Percentiles rank a stretch among this genome's conserved stretches.
Conservation (phyloP, 92 coral and sea anemone genomes). For the Phenganax marumi region DNA sequence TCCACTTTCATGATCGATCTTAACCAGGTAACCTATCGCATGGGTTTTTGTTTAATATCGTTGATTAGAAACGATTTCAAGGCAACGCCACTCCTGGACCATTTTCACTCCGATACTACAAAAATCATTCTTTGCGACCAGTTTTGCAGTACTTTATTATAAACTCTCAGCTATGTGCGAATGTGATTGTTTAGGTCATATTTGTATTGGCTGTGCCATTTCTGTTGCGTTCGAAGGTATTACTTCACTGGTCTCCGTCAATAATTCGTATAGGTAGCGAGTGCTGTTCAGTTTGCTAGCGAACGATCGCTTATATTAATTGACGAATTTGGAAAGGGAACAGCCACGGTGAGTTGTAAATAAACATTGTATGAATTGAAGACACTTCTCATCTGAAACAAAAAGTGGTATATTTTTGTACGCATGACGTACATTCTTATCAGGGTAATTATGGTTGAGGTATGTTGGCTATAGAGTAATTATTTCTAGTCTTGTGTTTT, state of each 20-base stretch:
- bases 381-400: neutral
- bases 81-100: no score
- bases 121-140: no score
- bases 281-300: slow-evolving; percentile 82
- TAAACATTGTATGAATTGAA: neutral
- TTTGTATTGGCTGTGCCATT: neutral
- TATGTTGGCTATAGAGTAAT: neutral
- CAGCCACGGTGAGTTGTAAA: slow-evolving; percentile 78
- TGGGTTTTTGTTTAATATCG: no score
- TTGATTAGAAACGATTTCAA: no score
- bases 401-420: neutral
- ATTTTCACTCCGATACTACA: no score
- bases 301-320: slow-evolving; percentile 84
- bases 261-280: slow-evolving; percentile 67
- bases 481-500: neutral
- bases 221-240: neutral
- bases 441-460: neutral
- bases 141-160: no score
- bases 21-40: slow-evolving; percentile 65
- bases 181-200: no score
- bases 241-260: neutral
- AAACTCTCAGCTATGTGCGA: no score
- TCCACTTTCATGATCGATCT: slow-evolving; percentile 98
- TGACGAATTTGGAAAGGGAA: slow-evolving; percentile 99
- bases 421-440: neutral